A percentile compares a stretch with the other conserved stretches of the same genome.
These are phyloP conservation scores for Eristalis pertinax DNA, from an alignment of 2,888 invertebrate species.

Conservation along the genomic window DNA sequence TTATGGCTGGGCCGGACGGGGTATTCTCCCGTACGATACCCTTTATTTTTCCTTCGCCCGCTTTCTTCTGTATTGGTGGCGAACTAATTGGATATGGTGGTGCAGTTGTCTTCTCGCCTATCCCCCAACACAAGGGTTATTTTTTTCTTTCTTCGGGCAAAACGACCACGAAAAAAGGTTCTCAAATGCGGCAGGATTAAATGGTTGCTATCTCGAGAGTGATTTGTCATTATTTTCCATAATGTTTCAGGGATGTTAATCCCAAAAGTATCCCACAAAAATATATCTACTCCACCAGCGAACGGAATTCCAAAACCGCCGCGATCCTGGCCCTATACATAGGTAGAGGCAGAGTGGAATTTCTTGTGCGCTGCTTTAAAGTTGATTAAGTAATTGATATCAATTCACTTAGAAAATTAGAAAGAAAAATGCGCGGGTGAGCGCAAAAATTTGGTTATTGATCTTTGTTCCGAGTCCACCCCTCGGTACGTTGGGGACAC, in stretches of 20 bases:
- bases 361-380: conserved; percentile 55
- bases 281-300: background rate
- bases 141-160: background rate
- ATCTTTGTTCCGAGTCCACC: conserved; percentile 53
- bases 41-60: conserved; percentile 34
- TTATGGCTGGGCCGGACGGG: conserved; percentile 56
- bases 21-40: conserved; percentile 42
- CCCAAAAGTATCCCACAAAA: conserved; percentile 32
- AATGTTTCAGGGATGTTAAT: conserved; percentile 65
- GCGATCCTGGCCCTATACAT: background rate
- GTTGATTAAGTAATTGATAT: conserved; percentile 72
- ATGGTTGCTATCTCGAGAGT: conserved; percentile 70
- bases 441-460: conserved; percentile 56
- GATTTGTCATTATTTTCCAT: conserved; percentile 73
- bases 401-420: conserved; percentile 72
- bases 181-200: conserved; percentile 59
- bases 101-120: conserved; percentile 18
- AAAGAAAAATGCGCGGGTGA: conserved; percentile 45
- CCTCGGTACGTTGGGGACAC: background rate
- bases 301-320: background rate
- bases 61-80: conserved; percentile 30
- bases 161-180: background rate
- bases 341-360: conserved; percentile 24
- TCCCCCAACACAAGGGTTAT: conserved; percentile 49
- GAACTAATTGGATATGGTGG: conserved; percentile 63